These are phyloP conservation scores for Uromys caudimaculatus DNA, from an alignment of 2,797 vertebrate genomes.

Conservation along the genomic window DNA sequence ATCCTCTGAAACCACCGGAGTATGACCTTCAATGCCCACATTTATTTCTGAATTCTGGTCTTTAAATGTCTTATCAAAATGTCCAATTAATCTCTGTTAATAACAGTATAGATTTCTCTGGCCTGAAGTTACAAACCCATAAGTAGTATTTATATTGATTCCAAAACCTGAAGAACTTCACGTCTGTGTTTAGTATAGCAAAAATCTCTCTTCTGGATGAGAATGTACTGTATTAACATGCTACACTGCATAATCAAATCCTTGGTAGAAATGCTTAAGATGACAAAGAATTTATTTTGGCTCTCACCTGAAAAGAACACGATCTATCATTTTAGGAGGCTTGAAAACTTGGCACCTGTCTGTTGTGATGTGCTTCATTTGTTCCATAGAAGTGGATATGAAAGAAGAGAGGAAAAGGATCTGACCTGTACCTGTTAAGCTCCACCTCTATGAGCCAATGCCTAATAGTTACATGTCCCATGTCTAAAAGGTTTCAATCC, in stretches of 20 bases:
- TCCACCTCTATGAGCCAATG: background rate
- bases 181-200: background rate
- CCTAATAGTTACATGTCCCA: background rate
- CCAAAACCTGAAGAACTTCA: background rate
- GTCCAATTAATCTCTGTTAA: background rate
- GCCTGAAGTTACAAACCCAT: background rate
- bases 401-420: background rate
- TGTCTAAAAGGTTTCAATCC: background rate
- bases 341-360: background rate
- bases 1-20: background rate
- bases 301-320: background rate
- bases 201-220: background rate
- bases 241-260: background rate
- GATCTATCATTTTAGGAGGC: background rate
- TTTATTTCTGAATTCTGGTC: background rate
- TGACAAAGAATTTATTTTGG: background rate
- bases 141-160: background rate
- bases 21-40: background rate
- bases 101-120: background rate
- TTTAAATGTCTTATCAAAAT: background rate
- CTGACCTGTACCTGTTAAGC: background rate
- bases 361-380: background rate
- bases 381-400: background rate
- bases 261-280: background rate
- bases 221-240: background rate